Evolutionary conservation across 2,888 invertebrate species (phyloP), one percentile per base, ranked within the genome.

Genomic region (Plebejus argus): DNA sequence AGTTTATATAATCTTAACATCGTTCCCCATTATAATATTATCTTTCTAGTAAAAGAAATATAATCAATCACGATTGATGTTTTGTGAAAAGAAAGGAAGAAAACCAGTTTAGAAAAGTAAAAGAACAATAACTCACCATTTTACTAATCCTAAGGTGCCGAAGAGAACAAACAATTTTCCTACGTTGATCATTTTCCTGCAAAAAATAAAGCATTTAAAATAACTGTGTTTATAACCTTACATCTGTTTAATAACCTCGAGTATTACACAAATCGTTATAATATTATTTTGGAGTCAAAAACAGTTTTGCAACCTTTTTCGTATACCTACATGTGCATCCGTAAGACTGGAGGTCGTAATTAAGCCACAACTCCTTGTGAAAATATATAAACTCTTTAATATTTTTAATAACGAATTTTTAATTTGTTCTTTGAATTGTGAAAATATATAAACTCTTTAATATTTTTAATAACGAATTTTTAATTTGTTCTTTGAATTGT

Each of bases 161-260:
- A 86, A 82, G 81, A 92, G 80, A 78, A 87, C 83, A 82, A 87
- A 84, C 82, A 85, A 87, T 77, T 87, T 66, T 79, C 83, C 80
- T 79, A 85, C 80, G 82, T 84, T 87, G 79, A 84, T 85, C 82
- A 89, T 91, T 82, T 83, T 89, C 85, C 93, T 93, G 92, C 83
- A 92, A 92, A 77, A 82, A 83, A 86, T 28, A 66, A 15, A 66
- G 10, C 10, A 66, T 66, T 15, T 15, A 66, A 15, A 66, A 33
- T 66, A 66, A 28, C 33, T 5, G 66, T 33, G 6, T 72, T 45
- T 39, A 20, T 39, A 28, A 49, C 71, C 39, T 72, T 39, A 45
- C 15, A 45, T 45, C 23, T 53, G 28, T 49, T 53, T 28, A 74
- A 74, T 6, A 18, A 20, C 74, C 23, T 53, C 74, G 74, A 15